Evolutionary conservation across 1,140 invertebrate species (phyloP).

Genomic region (Parapsyche elsis): DNA sequence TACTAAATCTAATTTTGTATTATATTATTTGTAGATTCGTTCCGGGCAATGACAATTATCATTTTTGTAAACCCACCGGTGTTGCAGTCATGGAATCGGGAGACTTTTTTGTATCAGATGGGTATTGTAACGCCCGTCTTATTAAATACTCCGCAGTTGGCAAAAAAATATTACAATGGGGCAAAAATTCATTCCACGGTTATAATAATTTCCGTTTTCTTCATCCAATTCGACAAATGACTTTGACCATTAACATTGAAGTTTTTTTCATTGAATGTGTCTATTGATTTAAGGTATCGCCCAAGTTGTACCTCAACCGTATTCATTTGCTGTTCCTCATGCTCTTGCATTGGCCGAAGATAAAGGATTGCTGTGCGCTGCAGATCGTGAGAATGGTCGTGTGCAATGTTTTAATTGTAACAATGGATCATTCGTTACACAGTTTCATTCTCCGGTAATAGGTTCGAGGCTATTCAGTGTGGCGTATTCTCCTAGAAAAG

Average conservation of each 20-base stretch:
- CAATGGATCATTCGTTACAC: slow-evolving; percentile 73
- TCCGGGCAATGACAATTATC: slow-evolving; percentile 80
- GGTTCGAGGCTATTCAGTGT: slow-evolving; percentile 77
- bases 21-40: slow-evolving; percentile 66
- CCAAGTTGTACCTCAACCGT: slow-evolving; percentile 63
- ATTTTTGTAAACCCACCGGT: slow-evolving; percentile 95
- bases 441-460: slow-evolving; percentile 71
- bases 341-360: slow-evolving; percentile 83
- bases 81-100: slow-evolving; percentile 86
- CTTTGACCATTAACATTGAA: not conserved
- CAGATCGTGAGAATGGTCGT: slow-evolving; percentile 92
- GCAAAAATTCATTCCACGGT: slow-evolving; percentile 65
- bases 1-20: not conserved
- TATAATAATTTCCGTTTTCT: not conserved
- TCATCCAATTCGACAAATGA: not conserved
- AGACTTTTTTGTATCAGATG: slow-evolving; percentile 94
- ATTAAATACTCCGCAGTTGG: slow-evolving; percentile 86
- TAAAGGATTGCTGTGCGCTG: slow-evolving; percentile 81
- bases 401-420: slow-evolving; percentile 79
- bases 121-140: slow-evolving; percentile 93
- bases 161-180: slow-evolving; percentile 74
- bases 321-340: slow-evolving; percentile 83
- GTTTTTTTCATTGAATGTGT: not conserved
- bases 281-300: not conserved
- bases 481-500: slow-evolving; percentile 69